A percentile compares a stretch with the other conserved stretches of the same genome.
phyloP scores from a whole-genome alignment of 2,113 vertebrate genomes.

The Tauraco erythrolophus region DNA sequence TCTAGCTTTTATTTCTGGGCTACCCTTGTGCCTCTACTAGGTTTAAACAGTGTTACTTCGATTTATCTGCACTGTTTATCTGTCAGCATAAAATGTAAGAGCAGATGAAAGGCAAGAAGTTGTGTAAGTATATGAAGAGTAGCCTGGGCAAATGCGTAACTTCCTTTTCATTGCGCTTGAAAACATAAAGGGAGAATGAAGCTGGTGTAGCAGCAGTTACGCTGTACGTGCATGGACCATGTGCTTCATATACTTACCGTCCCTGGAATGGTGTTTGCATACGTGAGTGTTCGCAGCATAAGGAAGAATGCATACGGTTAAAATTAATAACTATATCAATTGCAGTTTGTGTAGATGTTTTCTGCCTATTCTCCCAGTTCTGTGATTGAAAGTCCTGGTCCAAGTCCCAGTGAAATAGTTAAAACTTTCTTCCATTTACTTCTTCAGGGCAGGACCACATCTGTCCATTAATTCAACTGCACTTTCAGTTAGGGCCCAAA shows the following conservation, averaged over 20 bases:
- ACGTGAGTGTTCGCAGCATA: accelerated
- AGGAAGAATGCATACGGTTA: background rate
- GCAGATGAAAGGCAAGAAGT: background rate
- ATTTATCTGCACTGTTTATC: background rate
- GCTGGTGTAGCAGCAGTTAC: background rate
- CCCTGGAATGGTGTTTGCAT: background rate
- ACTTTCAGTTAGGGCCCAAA: background rate
- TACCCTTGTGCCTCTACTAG: background rate
- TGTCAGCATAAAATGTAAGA: background rate
- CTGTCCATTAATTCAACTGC: background rate
- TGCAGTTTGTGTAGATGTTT: background rate
- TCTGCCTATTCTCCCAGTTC: background rate
- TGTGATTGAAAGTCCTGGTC: background rate
- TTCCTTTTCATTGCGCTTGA: background rate
- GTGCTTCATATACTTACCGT: background rate
- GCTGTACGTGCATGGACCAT: background rate
- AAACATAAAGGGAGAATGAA: background rate
- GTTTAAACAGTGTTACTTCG: background rate
- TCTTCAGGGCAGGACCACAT: accelerated
- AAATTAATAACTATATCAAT: background rate
- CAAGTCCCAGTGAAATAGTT: background rate
- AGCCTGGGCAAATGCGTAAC: background rate
- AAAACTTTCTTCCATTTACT: background rate
- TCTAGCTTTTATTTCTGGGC: background rate
- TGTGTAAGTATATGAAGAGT: background rate